Conservation (phyloP, 2,113 vertebrate species). For the Brachionichthys hirsutus region DNA sequence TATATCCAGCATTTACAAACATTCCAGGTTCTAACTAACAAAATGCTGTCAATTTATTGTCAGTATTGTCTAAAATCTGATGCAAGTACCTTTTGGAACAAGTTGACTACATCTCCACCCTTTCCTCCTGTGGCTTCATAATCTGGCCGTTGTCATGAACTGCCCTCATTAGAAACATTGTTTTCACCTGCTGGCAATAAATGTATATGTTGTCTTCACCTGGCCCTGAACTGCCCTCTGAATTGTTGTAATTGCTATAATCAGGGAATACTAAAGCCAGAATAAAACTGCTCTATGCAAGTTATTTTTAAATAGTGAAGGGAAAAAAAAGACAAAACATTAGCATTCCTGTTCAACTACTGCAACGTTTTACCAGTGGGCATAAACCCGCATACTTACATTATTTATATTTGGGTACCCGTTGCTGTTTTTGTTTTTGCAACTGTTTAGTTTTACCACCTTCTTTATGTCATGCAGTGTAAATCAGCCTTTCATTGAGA, state of each 20-base stretch:
- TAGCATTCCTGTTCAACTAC: slow-evolving; percentile 6
- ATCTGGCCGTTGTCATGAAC: slow-evolving; percentile 55
- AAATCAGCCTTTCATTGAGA: slow-evolving; percentile 45
- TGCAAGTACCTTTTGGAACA: slow-evolving; percentile 37
- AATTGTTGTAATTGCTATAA: slow-evolving; percentile 60
- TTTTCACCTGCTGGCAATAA: slow-evolving; percentile 54
- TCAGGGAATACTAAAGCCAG: slow-evolving; percentile 50
- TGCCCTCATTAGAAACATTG: slow-evolving; percentile 64
- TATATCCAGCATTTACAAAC: slow-evolving; percentile 30
- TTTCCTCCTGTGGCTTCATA: slow-evolving; percentile 52
- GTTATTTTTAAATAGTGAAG: slow-evolving; percentile 12
- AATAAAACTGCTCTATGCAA: slow-evolving; percentile 27
- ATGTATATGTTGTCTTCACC: slow-evolving; percentile 61
- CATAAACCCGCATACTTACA: slow-evolving; percentile 26
- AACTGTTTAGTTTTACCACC: background rate
- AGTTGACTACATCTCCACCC: slow-evolving; percentile 27
- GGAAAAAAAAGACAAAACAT: background rate
- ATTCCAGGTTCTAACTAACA: slow-evolving; percentile 7
- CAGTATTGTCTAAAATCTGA: background rate
- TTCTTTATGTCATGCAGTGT: slow-evolving; percentile 18
- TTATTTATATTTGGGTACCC: slow-evolving; percentile 19
- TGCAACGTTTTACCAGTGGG: slow-evolving; percentile 31
- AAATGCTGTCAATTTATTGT: slow-evolving; percentile 18
- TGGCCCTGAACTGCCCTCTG: slow-evolving; percentile 45
- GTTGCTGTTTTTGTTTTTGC: background rate